These are phyloP conservation scores for Scaptomyza cyrtandrae DNA, from an alignment of 2,888 invertebrate genomes.

Conservation along the genomic window DNA sequence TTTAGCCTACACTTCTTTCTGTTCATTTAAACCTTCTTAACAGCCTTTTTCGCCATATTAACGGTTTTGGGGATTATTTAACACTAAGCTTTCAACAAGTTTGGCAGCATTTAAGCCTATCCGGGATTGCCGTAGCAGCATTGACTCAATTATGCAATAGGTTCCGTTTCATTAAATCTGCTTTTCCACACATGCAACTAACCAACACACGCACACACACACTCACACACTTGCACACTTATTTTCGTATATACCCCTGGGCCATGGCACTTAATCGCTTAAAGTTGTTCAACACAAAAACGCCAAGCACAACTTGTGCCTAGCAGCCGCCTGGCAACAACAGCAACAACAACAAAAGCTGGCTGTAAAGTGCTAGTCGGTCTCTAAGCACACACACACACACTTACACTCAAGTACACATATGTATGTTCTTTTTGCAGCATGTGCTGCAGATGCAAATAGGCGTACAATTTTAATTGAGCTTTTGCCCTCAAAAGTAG, in stretches of 20 bases:
- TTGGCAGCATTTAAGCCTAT: constrained; percentile 24
- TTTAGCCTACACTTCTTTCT: neutral
- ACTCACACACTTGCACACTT: neutral
- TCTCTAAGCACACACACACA: constrained; percentile 30
- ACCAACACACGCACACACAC: constrained; percentile 12
- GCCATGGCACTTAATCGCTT: constrained; percentile 64
- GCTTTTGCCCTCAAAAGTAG: constrained; percentile 64
- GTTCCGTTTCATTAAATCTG: constrained; percentile 76
- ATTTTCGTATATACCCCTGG: constrained; percentile 33
- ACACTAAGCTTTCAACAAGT: constrained; percentile 2
- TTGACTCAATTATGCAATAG: constrained; percentile 74
- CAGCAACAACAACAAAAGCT: constrained; percentile 24
- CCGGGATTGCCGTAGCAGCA: constrained; percentile 35
- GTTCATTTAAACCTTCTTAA: neutral
- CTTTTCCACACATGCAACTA: constrained; percentile 46
- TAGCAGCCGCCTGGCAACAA: constrained; percentile 42
- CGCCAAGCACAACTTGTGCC: constrained; percentile 61
- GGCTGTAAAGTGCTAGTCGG: constrained; percentile 29
- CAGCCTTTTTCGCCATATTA: neutral
- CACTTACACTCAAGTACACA: constrained; percentile 10
- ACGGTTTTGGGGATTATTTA: neutral
- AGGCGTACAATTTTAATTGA: constrained; percentile 81
- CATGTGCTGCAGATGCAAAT: constrained; percentile 66
- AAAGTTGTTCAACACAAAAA: constrained; percentile 62
- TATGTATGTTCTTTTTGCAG: constrained; percentile 13